Evolutionary conservation across 2,113 vertebrate species (phyloP).

Genomic region (Muscicapa adusta): DNA sequence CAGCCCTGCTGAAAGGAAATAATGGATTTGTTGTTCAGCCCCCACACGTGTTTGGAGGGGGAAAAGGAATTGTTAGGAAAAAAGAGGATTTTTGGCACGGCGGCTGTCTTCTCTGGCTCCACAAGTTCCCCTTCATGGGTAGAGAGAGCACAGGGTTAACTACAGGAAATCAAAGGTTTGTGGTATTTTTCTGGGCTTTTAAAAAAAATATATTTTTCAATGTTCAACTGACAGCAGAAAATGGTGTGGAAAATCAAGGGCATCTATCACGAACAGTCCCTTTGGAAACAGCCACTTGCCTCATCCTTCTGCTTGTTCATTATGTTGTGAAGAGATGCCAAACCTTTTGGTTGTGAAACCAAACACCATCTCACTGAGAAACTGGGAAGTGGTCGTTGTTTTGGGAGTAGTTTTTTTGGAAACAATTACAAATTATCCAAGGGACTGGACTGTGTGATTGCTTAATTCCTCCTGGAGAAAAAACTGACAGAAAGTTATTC

Average conservation of each 20-base stretch:
- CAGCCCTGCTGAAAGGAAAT: not conserved
- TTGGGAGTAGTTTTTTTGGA: not conserved
- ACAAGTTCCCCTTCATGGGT: not conserved
- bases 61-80: not conserved
- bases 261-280: not conserved
- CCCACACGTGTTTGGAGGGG: not conserved
- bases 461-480: not conserved
- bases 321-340: not conserved
- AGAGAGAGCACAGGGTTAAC: not conserved
- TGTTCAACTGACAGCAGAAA: not conserved
- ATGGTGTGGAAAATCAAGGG: not conserved
- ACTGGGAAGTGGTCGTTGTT: fast-evolving
- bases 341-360: fast-evolving
- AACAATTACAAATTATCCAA: not conserved
- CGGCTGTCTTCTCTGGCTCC: not conserved
- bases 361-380: not conserved
- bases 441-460: not conserved
- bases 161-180: not conserved
- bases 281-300: not conserved
- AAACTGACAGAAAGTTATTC: not conserved
- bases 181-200: not conserved
- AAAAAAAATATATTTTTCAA: not conserved
- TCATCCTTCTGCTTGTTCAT: not conserved
- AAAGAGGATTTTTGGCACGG: not conserved
- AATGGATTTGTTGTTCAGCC: not conserved